Evolutionary conservation across 2,888 invertebrate species (phyloP).

Genomic region (Latheticus oryzae): DNA sequence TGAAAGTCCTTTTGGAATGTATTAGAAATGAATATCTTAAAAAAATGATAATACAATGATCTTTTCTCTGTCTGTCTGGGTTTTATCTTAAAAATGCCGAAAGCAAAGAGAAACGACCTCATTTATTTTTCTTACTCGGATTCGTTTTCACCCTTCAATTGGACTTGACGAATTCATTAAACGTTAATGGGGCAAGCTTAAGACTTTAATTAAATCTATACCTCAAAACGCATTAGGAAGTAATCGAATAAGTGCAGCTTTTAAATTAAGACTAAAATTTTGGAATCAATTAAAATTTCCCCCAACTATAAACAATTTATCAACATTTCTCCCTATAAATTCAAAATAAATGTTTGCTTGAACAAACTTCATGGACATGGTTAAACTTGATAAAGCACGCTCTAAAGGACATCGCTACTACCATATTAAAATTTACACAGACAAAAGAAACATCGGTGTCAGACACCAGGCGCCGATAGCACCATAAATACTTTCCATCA

Average conservation of each 20-base stretch:
- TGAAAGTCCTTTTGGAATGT: too few relatives aligned
- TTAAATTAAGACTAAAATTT: too few relatives aligned
- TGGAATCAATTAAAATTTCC: too few relatives aligned
- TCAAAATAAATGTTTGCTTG: conserved; percentile 1
- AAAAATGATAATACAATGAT: too few relatives aligned
- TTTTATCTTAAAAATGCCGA: conserved; percentile 15
- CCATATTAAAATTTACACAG: conserved; percentile 4
- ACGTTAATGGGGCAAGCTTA: too few relatives aligned
- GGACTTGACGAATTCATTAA: too few relatives aligned
- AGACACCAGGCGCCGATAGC: conserved; percentile 26
- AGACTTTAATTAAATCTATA: too few relatives aligned
- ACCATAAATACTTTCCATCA: conserved; percentile 5
- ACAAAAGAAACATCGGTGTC: conserved; percentile 18
- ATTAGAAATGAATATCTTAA: too few relatives aligned
- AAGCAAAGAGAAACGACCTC: conserved; percentile 16
- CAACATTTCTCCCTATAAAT: neutral
- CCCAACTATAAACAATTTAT: too few relatives aligned
- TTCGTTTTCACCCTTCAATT: conserved; percentile 8
- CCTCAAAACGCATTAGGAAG: too few relatives aligned
- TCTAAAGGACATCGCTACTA: neutral
- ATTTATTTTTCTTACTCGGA: conserved; percentile 9
- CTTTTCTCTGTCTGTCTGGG: conserved; percentile 8
- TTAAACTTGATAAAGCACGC: conserved; percentile 4
- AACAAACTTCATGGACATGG: neutral
- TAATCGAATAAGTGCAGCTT: too few relatives aligned